A percentile compares a stretch with the other conserved stretches of the same genome.
phyloP scores from a whole-genome alignment of 2,888 invertebrate genomes.

The Eupelmus urozonus region DNA sequence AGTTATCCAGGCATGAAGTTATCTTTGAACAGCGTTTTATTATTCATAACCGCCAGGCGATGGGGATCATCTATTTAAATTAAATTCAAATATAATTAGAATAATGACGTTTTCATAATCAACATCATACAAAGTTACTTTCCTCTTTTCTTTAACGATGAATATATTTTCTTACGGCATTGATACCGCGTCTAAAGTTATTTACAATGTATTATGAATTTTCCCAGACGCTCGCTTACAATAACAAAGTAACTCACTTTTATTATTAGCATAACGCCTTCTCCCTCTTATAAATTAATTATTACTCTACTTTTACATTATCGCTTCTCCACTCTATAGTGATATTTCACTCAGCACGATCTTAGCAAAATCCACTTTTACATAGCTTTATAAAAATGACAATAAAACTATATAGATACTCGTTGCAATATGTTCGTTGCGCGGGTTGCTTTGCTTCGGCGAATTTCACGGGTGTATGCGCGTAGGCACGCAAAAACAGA shows the following conservation, averaged over 20 bases:
- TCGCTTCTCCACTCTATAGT: no score
- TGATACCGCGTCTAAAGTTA: slow-evolving; percentile 14
- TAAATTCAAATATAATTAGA: slow-evolving; percentile 50
- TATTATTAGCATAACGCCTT: background rate
- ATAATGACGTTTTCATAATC: slow-evolving; percentile 28
- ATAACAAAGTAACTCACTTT: background rate
- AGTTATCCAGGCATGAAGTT: slow-evolving; percentile 29
- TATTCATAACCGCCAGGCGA: slow-evolving; percentile 37
- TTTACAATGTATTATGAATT: slow-evolving; percentile 34
- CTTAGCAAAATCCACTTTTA: no score
- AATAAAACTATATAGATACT: no score
- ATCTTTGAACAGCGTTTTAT: slow-evolving; percentile 36
- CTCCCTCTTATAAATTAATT: background rate
- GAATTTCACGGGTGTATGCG: no score
- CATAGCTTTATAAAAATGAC: no score
- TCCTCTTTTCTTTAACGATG: background rate
- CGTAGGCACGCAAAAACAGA: no score
- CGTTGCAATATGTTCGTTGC: no score
- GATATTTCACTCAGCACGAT: no score
- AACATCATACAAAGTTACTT: slow-evolving; percentile 3
- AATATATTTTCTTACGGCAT: background rate
- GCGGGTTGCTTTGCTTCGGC: no score
- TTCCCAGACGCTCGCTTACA: no score
- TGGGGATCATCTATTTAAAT: slow-evolving; percentile 41
- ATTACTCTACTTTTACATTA: background rate